phyloP scores from a whole-genome alignment of 2,888 invertebrate species.

The Cheilosia pagana region DNA sequence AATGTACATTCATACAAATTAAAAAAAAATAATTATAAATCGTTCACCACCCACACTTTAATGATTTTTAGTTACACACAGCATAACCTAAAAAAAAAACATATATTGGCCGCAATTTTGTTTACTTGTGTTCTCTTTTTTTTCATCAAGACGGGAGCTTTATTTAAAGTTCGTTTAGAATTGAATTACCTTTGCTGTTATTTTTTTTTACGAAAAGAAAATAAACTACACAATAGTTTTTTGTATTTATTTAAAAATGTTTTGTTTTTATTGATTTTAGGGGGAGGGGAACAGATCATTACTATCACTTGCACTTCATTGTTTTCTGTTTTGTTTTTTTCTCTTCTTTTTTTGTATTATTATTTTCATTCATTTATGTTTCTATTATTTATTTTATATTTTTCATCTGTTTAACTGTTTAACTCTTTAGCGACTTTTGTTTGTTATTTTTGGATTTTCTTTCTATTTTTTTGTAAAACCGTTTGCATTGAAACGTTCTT shows the following conservation, averaged over 20 bases:
- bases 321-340: conserved; percentile 32
- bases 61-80: conserved; percentile 39
- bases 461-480: conserved; percentile 71
- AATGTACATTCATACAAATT: conserved; percentile 59
- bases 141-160: conserved; percentile 19
- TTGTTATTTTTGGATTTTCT: conserved; percentile 48
- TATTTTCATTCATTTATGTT: conserved; percentile 44
- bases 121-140: conserved; percentile 15
- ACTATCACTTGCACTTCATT: conserved; percentile 74
- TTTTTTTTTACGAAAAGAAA: conserved; percentile 36
- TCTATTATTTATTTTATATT: conserved; percentile 22
- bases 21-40: conserved; percentile 35
- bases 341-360: conserved; percentile 16
- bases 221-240: conserved; percentile 35
- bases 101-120: conserved; percentile 56
- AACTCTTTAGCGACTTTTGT: conserved; percentile 18
- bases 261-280: conserved; percentile 42
- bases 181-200: conserved; percentile 27
- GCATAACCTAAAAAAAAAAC: conserved; percentile 41
- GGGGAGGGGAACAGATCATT: conserved; percentile 62
- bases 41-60: conserved; percentile 49
- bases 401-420: conserved; percentile 16
- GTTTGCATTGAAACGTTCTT: conserved; percentile 52
- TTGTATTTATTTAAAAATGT: conserved; percentile 35
- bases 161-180: conserved; percentile 29